phyloP scores from a whole-genome alignment of 2,113 vertebrate species.

The Labeo catla region DNA sequence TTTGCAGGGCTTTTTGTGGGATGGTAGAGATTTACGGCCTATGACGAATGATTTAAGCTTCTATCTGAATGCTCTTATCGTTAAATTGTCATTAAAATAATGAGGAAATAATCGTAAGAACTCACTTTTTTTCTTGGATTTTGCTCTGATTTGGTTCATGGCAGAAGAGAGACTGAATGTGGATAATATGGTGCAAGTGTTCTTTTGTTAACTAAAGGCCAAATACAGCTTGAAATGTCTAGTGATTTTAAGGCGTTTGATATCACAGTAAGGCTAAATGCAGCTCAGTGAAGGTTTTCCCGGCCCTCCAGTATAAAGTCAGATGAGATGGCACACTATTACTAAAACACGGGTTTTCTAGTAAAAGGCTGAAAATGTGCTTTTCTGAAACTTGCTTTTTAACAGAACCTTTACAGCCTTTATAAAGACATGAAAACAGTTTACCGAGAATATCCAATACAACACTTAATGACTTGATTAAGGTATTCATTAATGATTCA shows the following conservation, averaged over 20 bases:
- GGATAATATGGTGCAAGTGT: background rate
- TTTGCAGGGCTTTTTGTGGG: constrained; percentile 67
- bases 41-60: constrained; percentile 67
- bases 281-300: background rate
- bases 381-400: background rate
- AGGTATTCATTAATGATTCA: background rate
- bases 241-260: constrained; percentile 6
- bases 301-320: background rate
- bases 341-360: background rate
- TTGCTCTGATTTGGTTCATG: constrained; percentile 32
- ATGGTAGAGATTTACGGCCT: constrained; percentile 67
- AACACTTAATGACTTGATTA: background rate
- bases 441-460: background rate
- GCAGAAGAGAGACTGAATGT: background rate
- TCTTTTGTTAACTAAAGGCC: background rate
- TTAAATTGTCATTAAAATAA: constrained; percentile 69
- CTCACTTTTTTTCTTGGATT: constrained; percentile 36
- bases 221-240: background rate
- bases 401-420: background rate
- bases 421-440: background rate
- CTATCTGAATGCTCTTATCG: constrained; percentile 62
- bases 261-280: background rate
- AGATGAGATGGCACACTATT: background rate
- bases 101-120: constrained; percentile 55
- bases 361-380: background rate